phyloP scores from a whole-genome alignment of 1,140 invertebrate species.

The Drosophila teissieri region DNA sequence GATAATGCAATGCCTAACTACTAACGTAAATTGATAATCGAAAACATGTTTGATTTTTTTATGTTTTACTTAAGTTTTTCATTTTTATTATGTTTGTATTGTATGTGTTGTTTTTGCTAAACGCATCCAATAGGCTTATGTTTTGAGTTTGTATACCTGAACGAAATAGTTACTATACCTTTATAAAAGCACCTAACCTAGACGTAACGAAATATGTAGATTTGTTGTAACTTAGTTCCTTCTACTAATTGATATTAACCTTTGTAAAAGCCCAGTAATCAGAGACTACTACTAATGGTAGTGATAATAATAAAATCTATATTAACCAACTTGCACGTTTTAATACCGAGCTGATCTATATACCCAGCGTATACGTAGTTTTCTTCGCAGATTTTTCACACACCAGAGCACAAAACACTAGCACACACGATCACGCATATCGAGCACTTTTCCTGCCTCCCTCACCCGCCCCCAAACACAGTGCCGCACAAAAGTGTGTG shows the following conservation, averaged over 20 bases:
- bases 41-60: constrained; percentile 41
- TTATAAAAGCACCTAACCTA: constrained; percentile 33
- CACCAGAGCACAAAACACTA: constrained; percentile 26
- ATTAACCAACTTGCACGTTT: constrained; percentile 75
- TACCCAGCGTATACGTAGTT: constrained; percentile 44
- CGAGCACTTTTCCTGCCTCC: constrained; percentile 19
- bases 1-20: constrained; percentile 23
- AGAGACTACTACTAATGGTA: constrained; percentile 48
- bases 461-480: constrained; percentile 25
- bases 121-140: constrained; percentile 47
- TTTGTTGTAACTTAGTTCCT: constrained; percentile 43
- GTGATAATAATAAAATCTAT: constrained; percentile 59
- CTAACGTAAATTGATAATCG: constrained; percentile 42
- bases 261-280: constrained; percentile 52
- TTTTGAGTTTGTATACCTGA: constrained; percentile 43
- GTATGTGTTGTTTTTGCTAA: constrained; percentile 46
- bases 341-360: constrained; percentile 57
- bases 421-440: constrained; percentile 44
- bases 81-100: constrained; percentile 52
- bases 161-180: constrained; percentile 7
- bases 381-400: constrained; percentile 48
- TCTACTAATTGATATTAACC: constrained; percentile 50
- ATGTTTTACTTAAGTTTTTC: constrained; percentile 43
- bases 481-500: constrained; percentile 49
- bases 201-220: constrained; percentile 35